These are phyloP conservation scores for Micrastur ruficollis DNA, from an alignment of 2,797 vertebrate genomes.

Conservation along the genomic window DNA sequence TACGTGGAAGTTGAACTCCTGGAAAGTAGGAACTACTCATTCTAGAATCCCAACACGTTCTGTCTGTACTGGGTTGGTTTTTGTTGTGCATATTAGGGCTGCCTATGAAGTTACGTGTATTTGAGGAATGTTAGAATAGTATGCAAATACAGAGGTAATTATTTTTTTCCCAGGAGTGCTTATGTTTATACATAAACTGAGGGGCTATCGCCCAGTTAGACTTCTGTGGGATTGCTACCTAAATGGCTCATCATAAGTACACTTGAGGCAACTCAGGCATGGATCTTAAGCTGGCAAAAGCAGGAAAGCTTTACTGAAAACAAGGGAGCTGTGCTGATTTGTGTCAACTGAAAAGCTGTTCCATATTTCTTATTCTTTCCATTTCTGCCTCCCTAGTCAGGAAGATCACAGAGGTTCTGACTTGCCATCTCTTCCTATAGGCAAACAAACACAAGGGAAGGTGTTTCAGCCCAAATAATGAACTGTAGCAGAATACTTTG, in stretches of 20 bases:
- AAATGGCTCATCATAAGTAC: not conserved
- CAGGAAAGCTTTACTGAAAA: not conserved
- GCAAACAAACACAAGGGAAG: not conserved
- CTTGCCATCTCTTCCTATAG: not conserved
- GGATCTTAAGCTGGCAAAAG: not conserved
- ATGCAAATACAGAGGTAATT: not conserved
- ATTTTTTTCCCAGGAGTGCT: not conserved
- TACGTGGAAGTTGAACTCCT: accelerated
- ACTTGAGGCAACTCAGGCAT: accelerated
- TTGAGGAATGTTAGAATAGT: not conserved
- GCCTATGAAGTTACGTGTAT: not conserved
- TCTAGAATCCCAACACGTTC: not conserved
- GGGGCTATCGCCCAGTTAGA: not conserved
- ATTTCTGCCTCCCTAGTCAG: not conserved
- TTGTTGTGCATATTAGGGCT: not conserved
- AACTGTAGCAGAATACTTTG: not conserved
- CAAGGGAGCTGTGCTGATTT: not conserved
- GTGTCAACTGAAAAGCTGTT: not conserved
- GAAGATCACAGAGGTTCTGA: not conserved
- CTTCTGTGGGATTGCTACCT: not conserved
- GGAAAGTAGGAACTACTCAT: not conserved
- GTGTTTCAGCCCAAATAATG: not conserved
- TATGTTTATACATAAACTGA: not conserved
- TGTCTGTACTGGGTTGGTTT: not conserved
- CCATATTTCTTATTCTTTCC: not conserved